A percentile compares a stretch with the other conserved stretches of the same genome.
Conservation (phyloP, 2,888 invertebrate species). For the Zootermopsis nevadensis region DNA sequence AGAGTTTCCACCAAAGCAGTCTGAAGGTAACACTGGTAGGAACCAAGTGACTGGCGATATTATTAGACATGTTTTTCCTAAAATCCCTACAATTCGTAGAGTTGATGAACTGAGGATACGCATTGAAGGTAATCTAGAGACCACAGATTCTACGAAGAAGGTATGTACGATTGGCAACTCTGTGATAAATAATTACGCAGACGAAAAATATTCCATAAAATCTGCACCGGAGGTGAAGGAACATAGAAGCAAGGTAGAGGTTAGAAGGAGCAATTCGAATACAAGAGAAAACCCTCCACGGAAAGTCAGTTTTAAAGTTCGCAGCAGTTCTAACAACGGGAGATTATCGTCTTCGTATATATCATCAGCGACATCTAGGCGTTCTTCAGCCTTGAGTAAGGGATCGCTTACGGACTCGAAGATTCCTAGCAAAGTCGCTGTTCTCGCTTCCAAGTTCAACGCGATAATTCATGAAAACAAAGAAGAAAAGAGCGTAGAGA, state of each 20-base stretch:
- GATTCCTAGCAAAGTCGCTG: conserved; percentile 70
- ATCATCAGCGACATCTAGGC: conserved; percentile 26
- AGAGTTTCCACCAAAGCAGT: not conserved
- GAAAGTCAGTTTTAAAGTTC: conserved; percentile 73
- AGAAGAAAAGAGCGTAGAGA: conserved; percentile 45
- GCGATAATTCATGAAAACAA: conserved; percentile 67
- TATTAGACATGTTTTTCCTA: not conserved
- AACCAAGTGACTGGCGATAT: not conserved
- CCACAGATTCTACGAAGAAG: not conserved
- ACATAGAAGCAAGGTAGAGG: not conserved
- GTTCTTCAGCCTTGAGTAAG: conserved; percentile 50
- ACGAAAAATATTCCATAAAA: not conserved
- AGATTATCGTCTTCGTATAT: conserved; percentile 63
- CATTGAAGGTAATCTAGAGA: not conserved
- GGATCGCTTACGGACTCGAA: conserved; percentile 60
- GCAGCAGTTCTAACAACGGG: conserved; percentile 64
- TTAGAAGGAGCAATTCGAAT: not conserved
- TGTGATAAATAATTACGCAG: not conserved
- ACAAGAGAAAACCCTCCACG: conserved; percentile 60
- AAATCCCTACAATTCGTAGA: not conserved
- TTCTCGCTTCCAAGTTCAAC: conserved; percentile 77
- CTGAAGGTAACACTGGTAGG: not conserved
- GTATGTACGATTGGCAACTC: not conserved
- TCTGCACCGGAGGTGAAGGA: not conserved
- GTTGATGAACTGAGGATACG: conserved; percentile 7